phyloP scores from a whole-genome alignment of 2,797 vertebrate genomes.

The Neopelma chrysocephalum region DNA sequence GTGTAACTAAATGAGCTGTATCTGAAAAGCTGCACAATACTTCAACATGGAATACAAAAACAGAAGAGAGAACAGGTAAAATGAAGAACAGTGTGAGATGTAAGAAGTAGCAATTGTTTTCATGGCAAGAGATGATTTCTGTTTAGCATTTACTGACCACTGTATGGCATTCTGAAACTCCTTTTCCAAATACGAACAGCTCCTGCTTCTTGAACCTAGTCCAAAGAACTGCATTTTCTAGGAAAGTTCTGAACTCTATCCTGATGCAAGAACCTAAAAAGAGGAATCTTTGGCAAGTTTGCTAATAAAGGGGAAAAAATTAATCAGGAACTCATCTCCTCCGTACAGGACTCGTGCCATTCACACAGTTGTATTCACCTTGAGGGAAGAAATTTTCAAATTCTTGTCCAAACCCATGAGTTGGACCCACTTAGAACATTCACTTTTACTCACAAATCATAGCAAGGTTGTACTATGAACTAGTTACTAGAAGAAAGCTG shows the following conservation, averaged over 20 bases:
- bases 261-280: background rate
- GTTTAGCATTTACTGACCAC: background rate
- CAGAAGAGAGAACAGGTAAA: background rate
- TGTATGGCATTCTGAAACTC: background rate
- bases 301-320: background rate
- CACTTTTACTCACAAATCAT: background rate
- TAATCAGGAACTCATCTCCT: background rate
- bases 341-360: background rate
- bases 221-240: background rate
- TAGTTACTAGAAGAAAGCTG: background rate
- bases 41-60: background rate
- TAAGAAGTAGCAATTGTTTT: background rate
- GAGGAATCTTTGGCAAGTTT: background rate
- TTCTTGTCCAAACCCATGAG: background rate
- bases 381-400: background rate
- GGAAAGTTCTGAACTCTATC: background rate
- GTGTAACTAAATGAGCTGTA: background rate
- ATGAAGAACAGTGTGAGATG: background rate
- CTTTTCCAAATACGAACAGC: background rate
- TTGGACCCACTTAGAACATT: background rate
- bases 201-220: background rate
- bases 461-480: background rate
- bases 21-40: background rate
- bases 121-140: background rate
- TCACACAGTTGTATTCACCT: background rate